Base-by-base conservation (phyloP, 1,140 invertebrate genomes). In the Vanessa tameamea region DNA sequence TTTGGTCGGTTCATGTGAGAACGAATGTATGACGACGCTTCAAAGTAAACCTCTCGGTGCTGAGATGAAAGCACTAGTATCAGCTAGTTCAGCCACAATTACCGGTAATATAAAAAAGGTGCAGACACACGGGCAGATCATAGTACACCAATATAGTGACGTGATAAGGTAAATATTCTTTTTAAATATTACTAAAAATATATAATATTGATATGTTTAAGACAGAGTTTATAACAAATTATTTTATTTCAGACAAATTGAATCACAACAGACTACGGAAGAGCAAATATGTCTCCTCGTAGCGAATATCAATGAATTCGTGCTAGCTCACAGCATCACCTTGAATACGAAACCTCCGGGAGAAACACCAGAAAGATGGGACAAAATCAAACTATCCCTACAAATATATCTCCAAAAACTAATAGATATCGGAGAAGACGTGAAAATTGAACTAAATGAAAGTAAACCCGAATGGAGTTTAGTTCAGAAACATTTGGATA, bases 1-100 rank as follows among this genome's bases (percentile, higher is more conserved):
- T 80, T 88, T 96, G 15, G 89, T 94, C 47, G 90, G 93, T 47
- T 93, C 94, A 8, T 95, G 94, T 68, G 96, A 97, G 80, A 94
- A 95, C 23, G 97, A 97, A 91, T 97, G 96, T 86, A 96, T 96
- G 94, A 96, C 95, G 47, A 96, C 96, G 3, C 90, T 97, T 9
- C 97, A 97, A 88, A 95, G 95, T 72, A 97, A 97, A 89, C 95
- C 96, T 2, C 91, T 97, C 50, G 94, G 94, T 0, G 91, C 92
- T 0, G 95, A 95, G 77, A 89, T 94, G 78, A 92, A 93, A 26
- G 90, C 92, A 0, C 68, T 90, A 80, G 88, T 93, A 0, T 88
- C 90, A 7, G 87, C 87, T n/a, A 92, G 91, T 57, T 93, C 93
- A 0, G 92, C 92, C 0, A 93, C 93, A 0, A 93, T 93, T 26